Percentiles rank a stretch among this genome's conserved stretches.
Conservation (phyloP, 2,888 invertebrate genomes). For the Cyclophora albipunctata region DNA sequence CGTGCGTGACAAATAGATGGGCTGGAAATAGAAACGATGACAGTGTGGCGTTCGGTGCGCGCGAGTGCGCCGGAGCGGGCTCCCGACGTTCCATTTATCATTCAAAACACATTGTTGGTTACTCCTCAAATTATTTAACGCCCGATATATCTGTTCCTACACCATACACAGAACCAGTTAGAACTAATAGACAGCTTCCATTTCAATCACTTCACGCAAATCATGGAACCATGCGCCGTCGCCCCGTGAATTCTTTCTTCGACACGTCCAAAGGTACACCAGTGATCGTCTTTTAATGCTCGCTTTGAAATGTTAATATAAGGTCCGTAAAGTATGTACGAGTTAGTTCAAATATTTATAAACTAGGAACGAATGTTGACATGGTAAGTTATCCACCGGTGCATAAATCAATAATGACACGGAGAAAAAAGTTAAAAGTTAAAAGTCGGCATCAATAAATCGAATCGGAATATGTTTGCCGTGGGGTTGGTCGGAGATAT, state of each 20-base stretch:
- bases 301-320: too few species aligned
- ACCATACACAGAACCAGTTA: too few species aligned
- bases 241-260: too few species aligned
- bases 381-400: conserved; percentile 41
- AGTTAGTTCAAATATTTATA: conserved; percentile 35
- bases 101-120: conserved; percentile 60
- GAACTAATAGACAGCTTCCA: too few species aligned
- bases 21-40: conserved; percentile 62
- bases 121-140: too few species aligned
- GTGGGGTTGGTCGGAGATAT: conserved; percentile 64
- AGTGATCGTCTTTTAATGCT: too few species aligned
- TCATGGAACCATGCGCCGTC: too few species aligned
- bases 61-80: conserved; percentile 33
- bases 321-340: too few species aligned
- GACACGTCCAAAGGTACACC: too few species aligned
- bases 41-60: conserved; percentile 60
- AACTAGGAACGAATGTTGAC: conserved; percentile 43
- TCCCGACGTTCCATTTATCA: conserved; percentile 65
- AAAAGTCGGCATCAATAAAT: conserved; percentile 59
- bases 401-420: conserved; percentile 29
- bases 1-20: conserved; percentile 65
- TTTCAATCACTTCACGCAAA: too few species aligned
- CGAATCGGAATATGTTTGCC: conserved; percentile 65
- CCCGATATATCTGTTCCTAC: too few species aligned
- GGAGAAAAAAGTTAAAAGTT: conserved; percentile 42